Evolutionary conservation across 2,888 invertebrate genomes (phyloP), one percentile per base, ranked within the genome.

Genomic region (Rapana venosa): DNA sequence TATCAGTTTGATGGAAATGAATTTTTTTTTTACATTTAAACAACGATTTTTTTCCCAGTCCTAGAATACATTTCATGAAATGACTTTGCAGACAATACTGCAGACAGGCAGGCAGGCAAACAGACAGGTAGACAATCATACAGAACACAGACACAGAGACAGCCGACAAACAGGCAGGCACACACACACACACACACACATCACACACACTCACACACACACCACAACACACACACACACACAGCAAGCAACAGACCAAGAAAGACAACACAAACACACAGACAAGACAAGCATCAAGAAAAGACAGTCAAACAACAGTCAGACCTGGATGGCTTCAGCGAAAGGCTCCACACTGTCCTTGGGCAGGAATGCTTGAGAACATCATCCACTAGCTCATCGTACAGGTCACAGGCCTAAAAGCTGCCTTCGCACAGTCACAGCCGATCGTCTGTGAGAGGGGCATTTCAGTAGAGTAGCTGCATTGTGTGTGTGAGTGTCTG

Each of bases 271-370:
- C 47, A 47, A 8, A 47, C 47, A 47, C 4, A 47, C 47, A 47
- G 47, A 47, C 47, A 47, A n/a, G 22, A 74, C 74, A 74, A 1
- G n/a, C 74, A 74, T n/a, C 8, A 17, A n/a, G 1, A n/a, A n/a
- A 17, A n/a, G 22, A n/a, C 74, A 74, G 26, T 36, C 81, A 81
- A 4, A 32, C 30, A 79, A 11, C 26, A 22, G 17, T 1, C 84
- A 8, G 22, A 96, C 97, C 96, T 99, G 99, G 93, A 99, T 99
- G 0, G 98, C 98, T 96, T 99, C 99, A 0, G 98, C 98, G 95
- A 99, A 99, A 97, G 11, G 97, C 99, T 0, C 99, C 99, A 11
- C 98, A 97, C 36, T 97, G 58, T 93, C 94, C 90, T 97, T 97
- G 0, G 98, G 98, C 92, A 98, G 96, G 17, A 98, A 96, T 98